These are phyloP conservation scores for Trigoniulus corallinus DNA, from an alignment of 1,140 invertebrate genomes.

Conservation along the genomic window DNA sequence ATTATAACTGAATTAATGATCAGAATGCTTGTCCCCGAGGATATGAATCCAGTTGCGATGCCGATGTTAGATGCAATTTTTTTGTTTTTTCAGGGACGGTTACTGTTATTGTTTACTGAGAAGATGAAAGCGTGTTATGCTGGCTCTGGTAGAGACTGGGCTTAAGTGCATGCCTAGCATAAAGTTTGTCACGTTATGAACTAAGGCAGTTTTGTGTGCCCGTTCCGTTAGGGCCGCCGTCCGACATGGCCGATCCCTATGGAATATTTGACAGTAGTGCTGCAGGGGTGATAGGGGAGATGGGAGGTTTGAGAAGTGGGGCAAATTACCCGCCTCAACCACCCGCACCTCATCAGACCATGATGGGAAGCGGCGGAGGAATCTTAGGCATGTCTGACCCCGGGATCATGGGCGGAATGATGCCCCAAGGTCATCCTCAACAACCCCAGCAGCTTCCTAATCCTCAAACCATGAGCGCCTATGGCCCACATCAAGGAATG, in stretches of 20 bases:
- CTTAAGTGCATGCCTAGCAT: too few relatives aligned
- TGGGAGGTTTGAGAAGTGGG: conserved; percentile 14
- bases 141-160: too few relatives aligned
- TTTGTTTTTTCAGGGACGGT: too few relatives aligned
- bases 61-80: too few relatives aligned
- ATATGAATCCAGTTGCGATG: too few relatives aligned
- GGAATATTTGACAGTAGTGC: conserved; percentile 13
- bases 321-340: conserved; percentile 9
- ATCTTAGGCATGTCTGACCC: conserved; percentile 7
- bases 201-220: too few relatives aligned
- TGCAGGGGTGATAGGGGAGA: conserved; percentile 10
- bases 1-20: too few relatives aligned
- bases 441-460: conserved; percentile 12
- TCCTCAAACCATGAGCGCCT: background rate
- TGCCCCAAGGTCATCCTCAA: conserved; percentile 7
- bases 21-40: too few relatives aligned
- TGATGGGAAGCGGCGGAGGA: conserved; percentile 13
- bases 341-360: conserved; percentile 13
- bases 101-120: too few relatives aligned
- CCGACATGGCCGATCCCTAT: conserved; percentile 8
- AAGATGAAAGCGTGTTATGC: too few relatives aligned
- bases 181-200: too few relatives aligned
- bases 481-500: conserved; percentile 1
- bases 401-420: background rate
- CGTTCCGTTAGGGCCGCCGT: too few relatives aligned